Evolutionary conservation across 2,888 invertebrate species (phyloP).

Genomic region (Drosophila putrida): DNA sequence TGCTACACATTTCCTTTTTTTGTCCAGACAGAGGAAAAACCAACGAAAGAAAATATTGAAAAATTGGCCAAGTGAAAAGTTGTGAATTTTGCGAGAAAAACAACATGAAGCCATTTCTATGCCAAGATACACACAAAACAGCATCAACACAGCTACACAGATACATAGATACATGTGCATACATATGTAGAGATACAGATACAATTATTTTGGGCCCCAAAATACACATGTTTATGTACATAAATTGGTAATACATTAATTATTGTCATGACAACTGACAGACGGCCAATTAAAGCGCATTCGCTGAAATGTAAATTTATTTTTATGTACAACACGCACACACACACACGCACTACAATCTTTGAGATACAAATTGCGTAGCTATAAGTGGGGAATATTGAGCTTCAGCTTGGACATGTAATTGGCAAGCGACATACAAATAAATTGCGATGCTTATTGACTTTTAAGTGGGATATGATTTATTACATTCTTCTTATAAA

Average conservation of each 20-base stretch:
- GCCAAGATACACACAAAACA: conserved; percentile 63
- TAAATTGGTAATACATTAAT: conserved; percentile 76
- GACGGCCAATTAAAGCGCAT: conserved; percentile 75
- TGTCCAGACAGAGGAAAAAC: conserved; percentile 15
- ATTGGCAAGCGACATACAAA: conserved; percentile 59
- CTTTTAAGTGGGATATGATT: conserved; percentile 52
- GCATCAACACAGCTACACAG: not conserved
- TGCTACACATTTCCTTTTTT: conserved; percentile 23
- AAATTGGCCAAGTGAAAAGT: conserved; percentile 47
- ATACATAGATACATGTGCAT: not conserved
- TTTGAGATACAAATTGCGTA: conserved; percentile 21
- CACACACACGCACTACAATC: conserved; percentile 3
- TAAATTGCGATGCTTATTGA: conserved; percentile 46
- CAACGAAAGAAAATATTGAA: conserved; percentile 28
- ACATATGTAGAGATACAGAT: conserved; percentile 20
- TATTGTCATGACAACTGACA: conserved; percentile 79
- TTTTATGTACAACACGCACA: conserved; percentile 33
- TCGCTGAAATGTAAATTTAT: conserved; percentile 67
- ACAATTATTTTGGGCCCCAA: conserved; percentile 23
- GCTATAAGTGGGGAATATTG: conserved; percentile 27
- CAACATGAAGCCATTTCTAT: conserved; percentile 52
- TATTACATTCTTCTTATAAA: conserved; percentile 9
- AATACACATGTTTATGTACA: conserved; percentile 59
- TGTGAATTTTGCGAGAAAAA: conserved; percentile 33
- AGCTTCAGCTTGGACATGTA: conserved; percentile 45